Evolutionary conservation across 2,888 invertebrate genomes (phyloP).

Genomic region (Carterocephalus palaemon): DNA sequence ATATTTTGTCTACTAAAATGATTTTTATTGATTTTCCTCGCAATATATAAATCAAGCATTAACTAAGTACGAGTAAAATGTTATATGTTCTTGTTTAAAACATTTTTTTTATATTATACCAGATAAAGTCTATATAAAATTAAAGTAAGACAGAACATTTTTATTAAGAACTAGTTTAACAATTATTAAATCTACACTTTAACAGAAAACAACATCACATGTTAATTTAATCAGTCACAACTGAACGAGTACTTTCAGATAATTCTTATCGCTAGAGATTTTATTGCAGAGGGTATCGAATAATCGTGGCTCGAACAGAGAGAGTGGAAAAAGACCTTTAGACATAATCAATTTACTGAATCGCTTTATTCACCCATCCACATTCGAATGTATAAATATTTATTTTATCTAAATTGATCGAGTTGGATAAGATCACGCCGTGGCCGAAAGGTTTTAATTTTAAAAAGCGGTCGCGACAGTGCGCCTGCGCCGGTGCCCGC

Average conservation of each 20-base stretch:
- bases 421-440: slow-evolving; percentile 73
- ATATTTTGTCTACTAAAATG: slow-evolving; percentile 70
- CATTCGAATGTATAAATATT: slow-evolving; percentile 76
- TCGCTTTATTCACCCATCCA: slow-evolving; percentile 74
- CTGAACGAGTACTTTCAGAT: slow-evolving; percentile 10
- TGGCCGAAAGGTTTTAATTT: slow-evolving; percentile 71
- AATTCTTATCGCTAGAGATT: slow-evolving; percentile 26
- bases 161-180: neutral
- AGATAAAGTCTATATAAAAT: too few relatives aligned
- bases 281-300: slow-evolving; percentile 46
- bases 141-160: too few relatives aligned
- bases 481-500: slow-evolving; percentile 65
- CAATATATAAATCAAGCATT: too few relatives aligned
- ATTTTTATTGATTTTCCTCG: slow-evolving; percentile 44
- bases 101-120: too few relatives aligned
- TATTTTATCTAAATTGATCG: slow-evolving; percentile 80
- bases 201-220: slow-evolving; percentile 10
- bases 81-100: too few relatives aligned
- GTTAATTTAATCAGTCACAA: slow-evolving; percentile 22
- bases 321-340: slow-evolving; percentile 55
- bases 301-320: slow-evolving; percentile 61
- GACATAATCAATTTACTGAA: slow-evolving; percentile 75
- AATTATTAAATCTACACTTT: neutral
- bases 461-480: slow-evolving; percentile 70
- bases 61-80: too few relatives aligned